Evolutionary conservation across 1,140 invertebrate genomes (phyloP).

Genomic region (Caenorhabditis briggsae): DNA sequence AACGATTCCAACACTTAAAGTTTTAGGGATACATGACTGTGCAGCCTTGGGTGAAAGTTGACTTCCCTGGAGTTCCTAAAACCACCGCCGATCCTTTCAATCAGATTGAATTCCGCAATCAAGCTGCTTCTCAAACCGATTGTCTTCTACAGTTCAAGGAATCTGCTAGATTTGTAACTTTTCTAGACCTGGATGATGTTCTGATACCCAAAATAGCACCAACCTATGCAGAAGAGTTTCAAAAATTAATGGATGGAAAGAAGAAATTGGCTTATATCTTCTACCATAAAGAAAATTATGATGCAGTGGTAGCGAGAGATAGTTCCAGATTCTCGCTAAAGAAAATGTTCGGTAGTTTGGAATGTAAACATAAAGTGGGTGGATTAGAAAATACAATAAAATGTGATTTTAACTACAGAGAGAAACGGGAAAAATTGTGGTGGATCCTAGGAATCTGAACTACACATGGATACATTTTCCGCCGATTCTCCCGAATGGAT

Average conservation of each 20-base stretch:
- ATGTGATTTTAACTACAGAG: background rate
- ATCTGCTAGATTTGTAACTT: slow-evolving; percentile 25
- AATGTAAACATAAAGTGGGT: slow-evolving; percentile 26
- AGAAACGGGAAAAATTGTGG: slow-evolving; percentile 48
- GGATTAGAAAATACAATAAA: background rate
- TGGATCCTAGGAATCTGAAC: slow-evolving; percentile 25
- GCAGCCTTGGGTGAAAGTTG: slow-evolving; percentile 33
- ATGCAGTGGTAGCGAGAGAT: slow-evolving; percentile 23
- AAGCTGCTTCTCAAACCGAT: slow-evolving; percentile 34
- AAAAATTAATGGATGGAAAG: slow-evolving; percentile 40
- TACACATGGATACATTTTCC: slow-evolving; percentile 54
- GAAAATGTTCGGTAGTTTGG: slow-evolving; percentile 45
- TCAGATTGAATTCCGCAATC: slow-evolving; percentile 37
- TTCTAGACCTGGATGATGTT: slow-evolving; percentile 40
- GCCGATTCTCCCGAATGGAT: slow-evolving; percentile 12
- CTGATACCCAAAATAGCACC: slow-evolving; percentile 12
- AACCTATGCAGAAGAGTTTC: slow-evolving; percentile 30
- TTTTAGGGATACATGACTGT: slow-evolving; percentile 26
- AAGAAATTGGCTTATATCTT: slow-evolving; percentile 17
- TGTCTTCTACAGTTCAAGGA: slow-evolving; percentile 45
- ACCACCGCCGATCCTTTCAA: background rate
- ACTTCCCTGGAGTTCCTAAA: slow-evolving; percentile 16
- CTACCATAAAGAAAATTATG: slow-evolving; percentile 52
- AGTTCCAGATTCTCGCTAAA: slow-evolving; percentile 31
- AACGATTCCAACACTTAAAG: background rate